phyloP scores from a whole-genome alignment of 2,113 vertebrate species.

The Pongo pygmaeus region DNA sequence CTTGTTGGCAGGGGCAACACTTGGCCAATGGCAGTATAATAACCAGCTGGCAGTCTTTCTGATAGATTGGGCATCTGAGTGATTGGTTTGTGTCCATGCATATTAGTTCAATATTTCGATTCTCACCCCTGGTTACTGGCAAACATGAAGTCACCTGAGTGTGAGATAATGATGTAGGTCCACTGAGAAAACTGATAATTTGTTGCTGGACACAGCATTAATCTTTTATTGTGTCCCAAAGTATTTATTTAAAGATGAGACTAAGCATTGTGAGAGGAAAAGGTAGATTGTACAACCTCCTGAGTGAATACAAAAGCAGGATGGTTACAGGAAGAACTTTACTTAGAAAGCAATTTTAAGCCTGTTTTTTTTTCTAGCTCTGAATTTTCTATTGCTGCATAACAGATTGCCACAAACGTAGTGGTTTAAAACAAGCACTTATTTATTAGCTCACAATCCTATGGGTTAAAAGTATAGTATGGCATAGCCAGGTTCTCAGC shows the following conservation, averaged over 20 bases:
- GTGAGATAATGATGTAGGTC: not conserved
- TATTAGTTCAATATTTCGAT: conserved; percentile 41
- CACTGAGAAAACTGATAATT: conserved; percentile 11
- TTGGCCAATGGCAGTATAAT: not conserved
- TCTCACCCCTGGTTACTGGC: not conserved
- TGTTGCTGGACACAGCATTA: conserved; percentile 6
- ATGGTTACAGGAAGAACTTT: not conserved
- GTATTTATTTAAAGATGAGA: conserved; percentile 44
- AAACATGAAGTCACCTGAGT: not conserved
- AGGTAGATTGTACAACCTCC: not conserved
- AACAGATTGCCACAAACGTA: conserved; percentile 10
- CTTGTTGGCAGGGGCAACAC: not conserved
- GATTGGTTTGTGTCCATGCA: not conserved
- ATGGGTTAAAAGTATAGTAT: not conserved
- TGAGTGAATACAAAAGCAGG: conserved; percentile 3
- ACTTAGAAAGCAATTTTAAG: conserved; percentile 39
- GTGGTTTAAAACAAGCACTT: not conserved
- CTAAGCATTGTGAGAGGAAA: conserved; percentile 18
- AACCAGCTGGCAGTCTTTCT: not conserved
- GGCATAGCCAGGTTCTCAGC: not conserved
- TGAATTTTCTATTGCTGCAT: conserved; percentile 37
- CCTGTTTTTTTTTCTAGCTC: not conserved
- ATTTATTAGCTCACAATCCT: not conserved
- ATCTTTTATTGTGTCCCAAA: conserved; percentile 37
- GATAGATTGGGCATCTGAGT: not conserved